phyloP scores from a whole-genome alignment of 92 coral and sea anemone species.

The Micromussa lordhowensis region DNA sequence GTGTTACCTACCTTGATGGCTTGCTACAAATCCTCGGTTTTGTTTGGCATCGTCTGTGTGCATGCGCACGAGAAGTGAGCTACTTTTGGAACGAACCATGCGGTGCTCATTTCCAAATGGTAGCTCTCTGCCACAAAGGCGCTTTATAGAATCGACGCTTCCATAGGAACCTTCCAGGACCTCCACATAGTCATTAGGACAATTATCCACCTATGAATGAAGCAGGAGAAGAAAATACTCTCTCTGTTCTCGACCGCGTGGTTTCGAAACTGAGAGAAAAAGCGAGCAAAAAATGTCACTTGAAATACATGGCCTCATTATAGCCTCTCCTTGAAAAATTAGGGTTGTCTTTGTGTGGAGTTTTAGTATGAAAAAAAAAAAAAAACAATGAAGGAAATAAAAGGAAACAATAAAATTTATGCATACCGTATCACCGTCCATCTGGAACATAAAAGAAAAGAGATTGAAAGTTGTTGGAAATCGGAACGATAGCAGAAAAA shows the following conservation, averaged over 20 bases:
- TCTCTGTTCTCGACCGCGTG: background rate
- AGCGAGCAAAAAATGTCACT: background rate
- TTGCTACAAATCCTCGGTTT: conserved; percentile 60
- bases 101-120: background rate
- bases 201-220: conserved; percentile 64
- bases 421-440: conserved; percentile 14
- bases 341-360: too few species aligned
- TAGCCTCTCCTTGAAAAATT: too few species aligned
- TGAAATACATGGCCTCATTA: background rate
- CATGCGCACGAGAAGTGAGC: conserved; percentile 64
- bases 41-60: conserved; percentile 59
- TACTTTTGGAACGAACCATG: conserved; percentile 57
- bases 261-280: background rate
- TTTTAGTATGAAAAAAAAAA: too few species aligned
- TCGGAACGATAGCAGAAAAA: background rate
- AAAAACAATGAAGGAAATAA: too few species aligned
- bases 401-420: background rate
- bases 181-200: conserved; percentile 74
- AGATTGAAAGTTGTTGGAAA: background rate
- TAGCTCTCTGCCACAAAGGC: conserved; percentile 58
- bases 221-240: background rate
- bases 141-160: conserved; percentile 43
- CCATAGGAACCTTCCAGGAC: conserved; percentile 63
- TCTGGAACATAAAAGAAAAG: conserved; percentile 7
- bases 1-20: too few species aligned